These are phyloP conservation scores for Zoanthus solanderi DNA, from an alignment of 92 coral and sea anemone genomes.

Conservation along the genomic window DNA sequence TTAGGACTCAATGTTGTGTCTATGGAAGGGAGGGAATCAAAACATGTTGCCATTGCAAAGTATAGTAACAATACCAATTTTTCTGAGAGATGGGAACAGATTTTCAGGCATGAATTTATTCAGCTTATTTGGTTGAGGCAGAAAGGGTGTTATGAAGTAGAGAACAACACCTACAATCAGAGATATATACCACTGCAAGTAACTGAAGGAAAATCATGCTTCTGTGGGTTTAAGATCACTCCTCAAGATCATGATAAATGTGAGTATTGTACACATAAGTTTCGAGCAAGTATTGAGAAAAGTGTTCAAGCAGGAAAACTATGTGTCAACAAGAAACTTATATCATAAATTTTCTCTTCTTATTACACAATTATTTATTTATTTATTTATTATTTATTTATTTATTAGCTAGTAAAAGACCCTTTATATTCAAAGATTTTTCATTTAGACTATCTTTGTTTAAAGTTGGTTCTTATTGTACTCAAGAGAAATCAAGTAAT, in stretches of 20 bases:
- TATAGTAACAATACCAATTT: constrained; percentile 28
- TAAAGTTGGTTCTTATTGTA: constrained; percentile 20
- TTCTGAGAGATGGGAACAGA: constrained; percentile 32
- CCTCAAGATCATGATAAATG: constrained; percentile 57
- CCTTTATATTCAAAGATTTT: constrained; percentile 12
- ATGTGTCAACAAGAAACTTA: constrained; percentile 25
- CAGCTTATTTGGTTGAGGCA: constrained; percentile 54
- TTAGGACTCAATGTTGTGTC: constrained; percentile 71
- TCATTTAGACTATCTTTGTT: constrained; percentile 17
- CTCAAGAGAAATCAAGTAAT: not conserved
- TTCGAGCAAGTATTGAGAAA: constrained; percentile 61
- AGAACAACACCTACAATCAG: constrained; percentile 20
- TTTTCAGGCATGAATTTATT: constrained; percentile 45
- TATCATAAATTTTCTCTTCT: constrained; percentile 7
- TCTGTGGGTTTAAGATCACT: constrained; percentile 15
- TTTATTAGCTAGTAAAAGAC: constrained; percentile 13
- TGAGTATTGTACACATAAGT: constrained; percentile 67
- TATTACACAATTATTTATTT: not conserved
- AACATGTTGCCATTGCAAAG: constrained; percentile 61
- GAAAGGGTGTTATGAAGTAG: constrained; percentile 45
- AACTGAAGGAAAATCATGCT: constrained; percentile 20
- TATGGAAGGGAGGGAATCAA: constrained; percentile 76
- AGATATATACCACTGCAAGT: constrained; percentile 25
- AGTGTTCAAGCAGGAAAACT: constrained; percentile 71
- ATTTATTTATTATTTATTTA: not conserved